Evolutionary conservation across 2,113 vertebrate genomes (phyloP).

Genomic region (Puntigrus tetrazona): DNA sequence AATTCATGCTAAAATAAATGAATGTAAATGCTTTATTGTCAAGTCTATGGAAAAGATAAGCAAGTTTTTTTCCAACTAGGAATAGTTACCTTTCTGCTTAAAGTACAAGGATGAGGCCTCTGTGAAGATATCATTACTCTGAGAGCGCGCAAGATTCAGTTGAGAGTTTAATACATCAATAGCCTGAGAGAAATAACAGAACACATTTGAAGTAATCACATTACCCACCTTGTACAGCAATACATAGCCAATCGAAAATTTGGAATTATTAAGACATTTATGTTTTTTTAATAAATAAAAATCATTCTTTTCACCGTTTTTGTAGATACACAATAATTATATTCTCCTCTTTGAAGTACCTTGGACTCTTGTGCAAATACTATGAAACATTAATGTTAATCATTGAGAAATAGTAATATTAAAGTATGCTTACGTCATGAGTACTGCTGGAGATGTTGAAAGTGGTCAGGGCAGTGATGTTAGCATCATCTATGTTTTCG

Average conservation of each 20-base stretch:
- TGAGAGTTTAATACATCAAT: conserved; percentile 81
- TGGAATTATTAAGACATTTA: neutral
- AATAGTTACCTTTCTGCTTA: conserved; percentile 68
- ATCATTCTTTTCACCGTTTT: neutral
- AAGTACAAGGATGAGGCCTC: conserved; percentile 78
- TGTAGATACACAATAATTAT: neutral
- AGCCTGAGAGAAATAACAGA: conserved; percentile 73
- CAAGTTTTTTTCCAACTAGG: neutral
- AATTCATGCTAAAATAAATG: too few relatives aligned
- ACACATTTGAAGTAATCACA: neutral
- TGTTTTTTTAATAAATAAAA: neutral
- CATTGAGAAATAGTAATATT: neutral
- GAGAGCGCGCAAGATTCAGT: conserved; percentile 78
- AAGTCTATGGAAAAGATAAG: neutral
- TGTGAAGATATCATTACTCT: conserved; percentile 80
- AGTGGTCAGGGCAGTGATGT: conserved; percentile 78
- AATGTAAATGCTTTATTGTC: neutral
- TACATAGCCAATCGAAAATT: neutral
- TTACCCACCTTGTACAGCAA: neutral
- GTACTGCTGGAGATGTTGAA: conserved; percentile 82
- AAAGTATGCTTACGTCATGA: conserved; percentile 79
- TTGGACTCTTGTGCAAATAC: neutral
- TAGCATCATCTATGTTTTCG: conserved; percentile 81
- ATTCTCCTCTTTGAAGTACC: neutral
- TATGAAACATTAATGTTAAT: neutral